phyloP scores from a whole-genome alignment of 2,797 vertebrate genomes.

The Micromesistius poutassou region DNA sequence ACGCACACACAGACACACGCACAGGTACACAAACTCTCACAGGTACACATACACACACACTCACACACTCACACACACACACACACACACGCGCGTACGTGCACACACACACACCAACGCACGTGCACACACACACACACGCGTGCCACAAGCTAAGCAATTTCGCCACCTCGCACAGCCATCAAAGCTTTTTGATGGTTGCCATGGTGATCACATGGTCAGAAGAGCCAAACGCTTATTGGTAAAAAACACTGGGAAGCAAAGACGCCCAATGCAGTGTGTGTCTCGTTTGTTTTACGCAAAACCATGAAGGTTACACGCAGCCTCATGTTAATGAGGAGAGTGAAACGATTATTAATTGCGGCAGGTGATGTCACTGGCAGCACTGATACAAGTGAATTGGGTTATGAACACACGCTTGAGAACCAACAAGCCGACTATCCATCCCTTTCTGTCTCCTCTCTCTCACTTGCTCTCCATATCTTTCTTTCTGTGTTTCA shows the following conservation, averaged over 20 bases:
- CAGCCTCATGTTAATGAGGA: background rate
- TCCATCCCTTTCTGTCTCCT: background rate
- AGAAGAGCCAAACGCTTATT: slow-evolving; percentile 32
- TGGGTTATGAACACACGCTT: too few relatives aligned
- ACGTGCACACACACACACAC: background rate
- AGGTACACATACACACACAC: background rate
- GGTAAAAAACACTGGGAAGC: slow-evolving; percentile 12
- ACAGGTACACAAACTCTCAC: background rate
- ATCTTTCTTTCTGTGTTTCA: background rate
- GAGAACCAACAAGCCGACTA: background rate
- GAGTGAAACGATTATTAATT: background rate
- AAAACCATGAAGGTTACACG: background rate
- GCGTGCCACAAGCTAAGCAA: background rate
- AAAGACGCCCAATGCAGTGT: slow-evolving; percentile 10
- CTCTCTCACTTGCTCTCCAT: background rate
- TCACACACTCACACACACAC: background rate
- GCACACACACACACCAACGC: background rate
- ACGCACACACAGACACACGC: background rate
- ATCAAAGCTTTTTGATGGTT: slow-evolving; percentile 42
- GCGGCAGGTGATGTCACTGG: background rate
- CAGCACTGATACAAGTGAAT: background rate
- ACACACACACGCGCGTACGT: background rate
- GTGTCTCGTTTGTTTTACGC: background rate
- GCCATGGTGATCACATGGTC: slow-evolving; percentile 46
- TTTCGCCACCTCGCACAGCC: background rate